Percentiles rank a stretch among this genome's conserved stretches.
phyloP scores from a whole-genome alignment of 2,113 vertebrate genomes.

The Gallinago undulata region DNA sequence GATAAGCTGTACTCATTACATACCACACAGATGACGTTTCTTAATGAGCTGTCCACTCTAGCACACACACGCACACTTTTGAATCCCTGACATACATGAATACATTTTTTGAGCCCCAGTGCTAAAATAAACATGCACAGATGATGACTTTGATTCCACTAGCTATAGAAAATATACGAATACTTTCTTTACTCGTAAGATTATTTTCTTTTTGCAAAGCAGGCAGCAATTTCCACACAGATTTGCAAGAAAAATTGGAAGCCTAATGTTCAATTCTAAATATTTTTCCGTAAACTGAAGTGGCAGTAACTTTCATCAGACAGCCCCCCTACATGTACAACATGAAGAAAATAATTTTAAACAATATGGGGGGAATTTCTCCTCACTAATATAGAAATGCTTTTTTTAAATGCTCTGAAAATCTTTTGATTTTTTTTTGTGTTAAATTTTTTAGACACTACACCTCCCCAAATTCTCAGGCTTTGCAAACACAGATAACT shows the following conservation, averaged over 20 bases:
- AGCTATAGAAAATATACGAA: constrained; percentile 43
- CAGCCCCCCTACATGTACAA: background rate
- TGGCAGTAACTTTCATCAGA: background rate
- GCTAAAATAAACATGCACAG: constrained; percentile 41
- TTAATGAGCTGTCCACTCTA: background rate
- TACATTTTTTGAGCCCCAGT: constrained; percentile 15
- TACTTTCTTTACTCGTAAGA: background rate
- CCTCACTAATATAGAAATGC: background rate
- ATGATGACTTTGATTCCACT: constrained; percentile 52
- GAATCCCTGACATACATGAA: constrained; percentile 41
- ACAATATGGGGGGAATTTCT: background rate
- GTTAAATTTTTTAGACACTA: background rate
- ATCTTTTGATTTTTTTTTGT: background rate
- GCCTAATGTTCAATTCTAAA: background rate
- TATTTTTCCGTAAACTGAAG: background rate
- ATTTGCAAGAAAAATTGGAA: background rate
- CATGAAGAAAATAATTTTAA: background rate
- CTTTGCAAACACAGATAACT: background rate
- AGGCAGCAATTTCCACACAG: background rate
- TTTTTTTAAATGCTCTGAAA: background rate
- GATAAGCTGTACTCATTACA: background rate
- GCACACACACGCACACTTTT: background rate
- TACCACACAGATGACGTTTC: background rate
- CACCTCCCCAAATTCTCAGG: background rate
- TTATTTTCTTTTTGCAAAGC: background rate